Evolutionary conservation across 2,113 vertebrate genomes (phyloP).

Genomic region (Xerus inauris): DNA sequence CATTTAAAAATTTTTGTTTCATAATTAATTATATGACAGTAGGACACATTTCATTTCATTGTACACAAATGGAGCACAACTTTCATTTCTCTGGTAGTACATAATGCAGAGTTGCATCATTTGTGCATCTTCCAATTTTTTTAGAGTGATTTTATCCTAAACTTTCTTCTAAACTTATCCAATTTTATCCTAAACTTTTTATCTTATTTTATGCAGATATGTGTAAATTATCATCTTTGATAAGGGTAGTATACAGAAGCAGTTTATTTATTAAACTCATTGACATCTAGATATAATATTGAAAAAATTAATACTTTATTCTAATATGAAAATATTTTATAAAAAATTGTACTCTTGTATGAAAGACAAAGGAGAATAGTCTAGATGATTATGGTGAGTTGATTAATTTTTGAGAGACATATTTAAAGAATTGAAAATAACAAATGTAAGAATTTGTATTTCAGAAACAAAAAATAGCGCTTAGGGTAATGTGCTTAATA

Average conservation of each 20-base stretch:
- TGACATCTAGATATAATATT: not conserved
- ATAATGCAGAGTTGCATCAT: too few relatives aligned
- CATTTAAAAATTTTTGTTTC: too few relatives aligned
- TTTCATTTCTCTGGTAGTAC: too few relatives aligned
- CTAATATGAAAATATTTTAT: not conserved
- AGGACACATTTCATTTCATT: too few relatives aligned
- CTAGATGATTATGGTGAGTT: not conserved
- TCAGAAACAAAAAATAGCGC: not conserved
- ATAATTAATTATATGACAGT: too few relatives aligned
- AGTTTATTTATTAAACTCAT: not conserved
- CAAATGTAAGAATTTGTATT: not conserved
- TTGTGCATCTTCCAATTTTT: not conserved
- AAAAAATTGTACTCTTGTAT: not conserved
- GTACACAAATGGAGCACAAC: too few relatives aligned
- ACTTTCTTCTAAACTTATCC: too few relatives aligned
- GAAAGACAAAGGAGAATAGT: not conserved
- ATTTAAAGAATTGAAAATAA: slow-evolving; percentile 42
- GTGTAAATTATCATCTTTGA: not conserved
- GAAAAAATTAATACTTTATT: not conserved
- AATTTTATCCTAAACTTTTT: slow-evolving; percentile 29
- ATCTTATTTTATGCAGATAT: not conserved
- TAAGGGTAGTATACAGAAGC: not conserved
- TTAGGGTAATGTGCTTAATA: not conserved
- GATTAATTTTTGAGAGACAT: not conserved
- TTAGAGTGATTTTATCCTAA: not conserved